Conservation (phyloP, 1,140 invertebrate species). For the Diabrotica undecimpunctata region DNA sequence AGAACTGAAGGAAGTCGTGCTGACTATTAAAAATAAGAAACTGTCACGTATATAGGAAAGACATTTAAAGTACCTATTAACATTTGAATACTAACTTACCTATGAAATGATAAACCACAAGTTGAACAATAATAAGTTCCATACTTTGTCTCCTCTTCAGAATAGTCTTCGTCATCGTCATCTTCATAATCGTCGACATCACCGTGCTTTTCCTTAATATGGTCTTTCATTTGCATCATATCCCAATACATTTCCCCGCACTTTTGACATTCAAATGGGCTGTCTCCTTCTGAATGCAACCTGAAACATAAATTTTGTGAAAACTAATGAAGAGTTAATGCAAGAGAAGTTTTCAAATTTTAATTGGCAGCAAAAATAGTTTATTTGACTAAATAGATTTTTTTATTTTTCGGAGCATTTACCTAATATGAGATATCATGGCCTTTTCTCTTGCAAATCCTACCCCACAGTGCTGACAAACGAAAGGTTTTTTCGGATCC, state of each 20-base stretch:
- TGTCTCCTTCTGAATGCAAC: conserved; percentile 57
- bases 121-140: conserved; percentile 72
- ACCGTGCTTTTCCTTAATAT: conserved; percentile 53
- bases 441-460: conserved; percentile 78
- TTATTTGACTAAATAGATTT: too few species aligned
- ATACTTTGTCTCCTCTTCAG: conserved; percentile 61
- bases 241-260: conserved; percentile 80
- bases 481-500: conserved; percentile 72
- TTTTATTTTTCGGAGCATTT: conserved; percentile 21
- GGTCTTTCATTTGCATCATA: conserved; percentile 60
- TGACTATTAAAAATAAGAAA: too few species aligned
- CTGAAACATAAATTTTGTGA: conserved; percentile 48
- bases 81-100: background rate
- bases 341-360: too few species aligned
- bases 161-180: conserved; percentile 51
- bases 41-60: too few species aligned
- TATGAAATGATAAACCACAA: conserved; percentile 71
- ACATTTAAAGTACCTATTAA: too few species aligned
- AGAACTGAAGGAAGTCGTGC: too few species aligned
- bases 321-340: too few species aligned
- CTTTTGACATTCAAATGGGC: conserved; percentile 69
- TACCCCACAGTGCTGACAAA: conserved; percentile 74
- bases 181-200: conserved; percentile 48
- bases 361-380: too few species aligned
- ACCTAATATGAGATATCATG: conserved; percentile 63